Percentiles rank a stretch among this genome's conserved stretches.
Conservation (phyloP, 2,113 vertebrate genomes). For the Microtus richardsoni region DNA sequence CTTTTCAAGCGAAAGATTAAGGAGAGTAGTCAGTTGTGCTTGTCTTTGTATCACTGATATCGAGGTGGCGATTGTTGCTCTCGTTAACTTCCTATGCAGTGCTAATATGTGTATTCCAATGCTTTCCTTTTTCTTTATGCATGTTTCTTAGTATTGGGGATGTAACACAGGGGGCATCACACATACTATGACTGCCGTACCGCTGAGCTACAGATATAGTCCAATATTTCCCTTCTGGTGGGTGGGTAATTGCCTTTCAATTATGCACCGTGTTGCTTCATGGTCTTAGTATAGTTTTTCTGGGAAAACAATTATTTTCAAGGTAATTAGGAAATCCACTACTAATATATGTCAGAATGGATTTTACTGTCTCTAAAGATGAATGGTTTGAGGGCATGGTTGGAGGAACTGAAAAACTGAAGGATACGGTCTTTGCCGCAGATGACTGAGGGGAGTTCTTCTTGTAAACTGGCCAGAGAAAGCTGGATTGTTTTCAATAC, state of each 20-base stretch:
- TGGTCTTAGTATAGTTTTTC: slow-evolving; percentile 41
- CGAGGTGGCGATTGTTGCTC: neutral
- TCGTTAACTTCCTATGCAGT: neutral
- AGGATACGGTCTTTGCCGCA: slow-evolving; percentile 1
- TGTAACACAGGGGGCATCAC: neutral
- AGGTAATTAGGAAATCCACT: slow-evolving; percentile 49
- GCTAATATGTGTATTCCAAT: neutral
- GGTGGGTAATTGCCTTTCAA: slow-evolving; percentile 23
- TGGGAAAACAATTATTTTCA: slow-evolving; percentile 44
- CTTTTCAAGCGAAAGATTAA: slow-evolving; percentile 43
- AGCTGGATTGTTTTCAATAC: slow-evolving; percentile 6
- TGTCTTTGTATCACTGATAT: neutral
- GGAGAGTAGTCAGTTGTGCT: neutral
- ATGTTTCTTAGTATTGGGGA: neutral
- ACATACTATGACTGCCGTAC: neutral
- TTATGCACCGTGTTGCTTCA: neutral
- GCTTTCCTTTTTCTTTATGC: neutral
- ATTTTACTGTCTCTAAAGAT: slow-evolving; percentile 49
- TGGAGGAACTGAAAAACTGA: neutral
- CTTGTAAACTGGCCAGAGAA: slow-evolving; percentile 48
- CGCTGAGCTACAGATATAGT: neutral
- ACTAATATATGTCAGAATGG: slow-evolving; percentile 1
- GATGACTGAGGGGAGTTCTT: neutral
- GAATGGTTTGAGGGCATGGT: neutral
- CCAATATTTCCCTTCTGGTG: slow-evolving; percentile 3